Evolutionary conservation across 1,140 invertebrate species (phyloP), one percentile per base, ranked within the genome.

Genomic region (Orchesella cincta): DNA sequence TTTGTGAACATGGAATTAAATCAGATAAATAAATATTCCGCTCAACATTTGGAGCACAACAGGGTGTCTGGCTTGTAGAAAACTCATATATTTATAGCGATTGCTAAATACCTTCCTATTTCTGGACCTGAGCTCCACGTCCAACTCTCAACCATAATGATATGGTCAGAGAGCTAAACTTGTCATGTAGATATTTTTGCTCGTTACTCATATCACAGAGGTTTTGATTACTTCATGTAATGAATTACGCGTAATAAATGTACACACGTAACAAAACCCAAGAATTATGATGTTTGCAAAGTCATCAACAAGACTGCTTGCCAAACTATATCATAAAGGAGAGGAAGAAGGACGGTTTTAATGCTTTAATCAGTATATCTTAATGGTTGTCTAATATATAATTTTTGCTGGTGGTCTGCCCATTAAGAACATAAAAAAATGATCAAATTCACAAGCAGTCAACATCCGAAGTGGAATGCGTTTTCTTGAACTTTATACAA

Each of bases 321-420:
- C 54, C 12, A 67, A 31, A 5, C 31, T 5, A 26, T 62, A 67
- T 67, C 26, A 67, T 31, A 26, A 31, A 23, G 52, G 28, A 67
- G n/a, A 33, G 28, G 62, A 33, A 67, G 62, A 67, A 29, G 62
- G 62, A 67, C 62, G 62, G 26, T 33, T 67, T 67, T 67, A 31
- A 29, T 67, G 31, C 31, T 67, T 29, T 67, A 67, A 67, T 67
- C 62, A 31, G 62, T 67, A 67, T 33, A 67, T 67, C 62, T 67
- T 67, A 67, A 67, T 67, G 62, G 29, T 57, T 29, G 26, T 67
- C 3, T 67, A 67, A 67, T 67, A 67, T 67, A 67, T 67, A 67
- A 67, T 67, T 67, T 67, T 33, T 67, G 62, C 33, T 31, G 62
- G 62, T 67, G 62, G 62, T 67, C 62, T 33, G 62, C 28, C 62